A percentile compares a stretch with the other conserved stretches of the same genome.
Conservation (phyloP, 2,113 vertebrate species). For the Choloepus hoffmanni region DNA sequence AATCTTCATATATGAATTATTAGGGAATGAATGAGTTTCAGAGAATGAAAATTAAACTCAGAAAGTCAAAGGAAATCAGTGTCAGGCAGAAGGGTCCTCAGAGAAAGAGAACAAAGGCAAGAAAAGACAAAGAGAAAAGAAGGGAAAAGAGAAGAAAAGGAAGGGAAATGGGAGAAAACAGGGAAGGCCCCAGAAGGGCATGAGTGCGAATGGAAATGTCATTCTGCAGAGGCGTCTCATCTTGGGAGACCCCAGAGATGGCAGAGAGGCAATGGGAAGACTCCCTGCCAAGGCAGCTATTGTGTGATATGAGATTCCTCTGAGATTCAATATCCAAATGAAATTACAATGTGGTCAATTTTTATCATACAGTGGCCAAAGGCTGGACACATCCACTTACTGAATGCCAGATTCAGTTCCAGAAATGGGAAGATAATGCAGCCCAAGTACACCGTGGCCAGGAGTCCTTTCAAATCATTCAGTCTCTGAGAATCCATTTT, state of each 20-base stretch:
- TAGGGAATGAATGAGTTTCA: constrained; percentile 84
- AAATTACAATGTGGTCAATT: not conserved
- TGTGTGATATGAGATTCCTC: not conserved
- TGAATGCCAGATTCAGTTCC: constrained; percentile 1
- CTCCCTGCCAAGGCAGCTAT: not conserved
- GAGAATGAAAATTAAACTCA: constrained; percentile 84
- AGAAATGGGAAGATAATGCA: not conserved
- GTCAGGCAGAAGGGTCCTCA: constrained; percentile 72
- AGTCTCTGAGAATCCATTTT: not conserved
- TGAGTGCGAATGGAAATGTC: not conserved
- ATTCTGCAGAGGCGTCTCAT: not conserved
- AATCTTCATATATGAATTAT: constrained; percentile 84
- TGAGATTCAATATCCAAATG: constrained; percentile 6
- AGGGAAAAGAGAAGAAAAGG: constrained; percentile 57
- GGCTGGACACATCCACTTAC: not conserved
- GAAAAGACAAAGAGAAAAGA: constrained; percentile 65
- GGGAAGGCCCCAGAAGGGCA: not conserved
- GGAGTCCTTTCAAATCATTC: not conserved
- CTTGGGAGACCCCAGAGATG: not conserved
- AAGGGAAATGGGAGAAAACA: not conserved
- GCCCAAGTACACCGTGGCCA: not conserved
- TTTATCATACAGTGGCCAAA: not conserved
- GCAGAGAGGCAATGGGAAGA: not conserved
- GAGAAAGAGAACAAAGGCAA: constrained; percentile 84
- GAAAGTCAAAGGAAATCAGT: constrained; percentile 84